Evolutionary conservation across 2,113 vertebrate genomes (phyloP).

Genomic region (Cebus imitator): DNA sequence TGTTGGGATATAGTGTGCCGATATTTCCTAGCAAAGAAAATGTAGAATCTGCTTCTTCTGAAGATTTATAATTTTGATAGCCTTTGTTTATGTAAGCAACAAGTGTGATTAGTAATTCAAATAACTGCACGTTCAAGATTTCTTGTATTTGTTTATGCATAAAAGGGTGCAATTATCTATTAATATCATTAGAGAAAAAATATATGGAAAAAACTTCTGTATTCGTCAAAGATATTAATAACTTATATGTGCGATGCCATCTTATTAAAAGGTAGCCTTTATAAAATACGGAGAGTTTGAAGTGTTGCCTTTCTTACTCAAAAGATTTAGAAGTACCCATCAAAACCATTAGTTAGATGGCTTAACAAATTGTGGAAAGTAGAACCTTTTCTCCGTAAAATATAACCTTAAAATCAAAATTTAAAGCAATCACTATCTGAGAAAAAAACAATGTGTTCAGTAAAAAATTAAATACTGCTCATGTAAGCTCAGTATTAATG

Average conservation of each 20-base stretch:
- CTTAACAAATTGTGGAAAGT: neutral
- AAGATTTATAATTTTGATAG: neutral
- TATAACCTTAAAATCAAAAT: neutral
- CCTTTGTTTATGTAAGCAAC: constrained; percentile 28
- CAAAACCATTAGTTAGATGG: neutral
- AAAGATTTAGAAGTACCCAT: constrained; percentile 1
- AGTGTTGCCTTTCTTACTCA: neutral
- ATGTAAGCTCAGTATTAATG: neutral
- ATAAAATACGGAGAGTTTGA: neutral
- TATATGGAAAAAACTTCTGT: neutral
- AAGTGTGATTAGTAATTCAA: constrained; percentile 4
- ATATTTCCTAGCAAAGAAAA: neutral
- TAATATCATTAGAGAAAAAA: constrained; percentile 8
- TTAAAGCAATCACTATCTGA: neutral
- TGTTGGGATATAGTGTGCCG: too few relatives aligned
- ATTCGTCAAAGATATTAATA: constrained; percentile 33
- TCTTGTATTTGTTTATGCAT: neutral
- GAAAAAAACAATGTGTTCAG: neutral
- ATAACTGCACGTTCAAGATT: neutral
- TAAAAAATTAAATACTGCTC: neutral
- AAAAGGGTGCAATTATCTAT: neutral
- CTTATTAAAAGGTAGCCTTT: neutral
- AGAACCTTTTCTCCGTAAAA: neutral
- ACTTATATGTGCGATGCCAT: neutral
- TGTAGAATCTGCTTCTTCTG: neutral